Evolutionary conservation across 2,113 vertebrate genomes (phyloP).

Genomic region (Asarcornis scutulata): DNA sequence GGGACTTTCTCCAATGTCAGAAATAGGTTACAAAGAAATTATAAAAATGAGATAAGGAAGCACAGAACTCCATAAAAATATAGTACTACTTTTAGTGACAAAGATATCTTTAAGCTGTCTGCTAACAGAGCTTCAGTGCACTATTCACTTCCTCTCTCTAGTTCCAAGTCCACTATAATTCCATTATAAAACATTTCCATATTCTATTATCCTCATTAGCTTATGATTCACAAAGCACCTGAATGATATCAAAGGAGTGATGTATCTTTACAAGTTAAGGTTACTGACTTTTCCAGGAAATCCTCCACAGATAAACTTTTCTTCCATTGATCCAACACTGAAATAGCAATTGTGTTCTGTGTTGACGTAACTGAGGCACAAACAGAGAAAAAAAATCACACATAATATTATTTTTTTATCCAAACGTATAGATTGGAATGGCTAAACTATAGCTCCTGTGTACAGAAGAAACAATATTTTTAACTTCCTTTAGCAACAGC

Average conservation of each 20-base stretch:
- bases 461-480: not conserved
- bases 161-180: no score
- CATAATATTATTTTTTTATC: not conserved
- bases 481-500: not conserved
- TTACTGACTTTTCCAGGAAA: conserved; percentile 79
- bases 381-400: not conserved
- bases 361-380: conserved; percentile 47
- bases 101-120: not conserved
- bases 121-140: not conserved
- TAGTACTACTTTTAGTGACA: not conserved
- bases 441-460: not conserved
- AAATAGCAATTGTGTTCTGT: conserved; percentile 7
- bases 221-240: not conserved
- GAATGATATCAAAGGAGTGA: not conserved
- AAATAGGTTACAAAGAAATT: not conserved
- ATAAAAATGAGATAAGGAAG: not conserved
- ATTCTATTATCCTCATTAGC: not conserved
- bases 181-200: not conserved
- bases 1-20: not conserved
- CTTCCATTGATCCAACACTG: conserved; percentile 69
- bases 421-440: not conserved
- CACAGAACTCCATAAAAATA: not conserved
- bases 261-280: not conserved
- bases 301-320: conserved; percentile 56
- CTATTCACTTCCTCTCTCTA: not conserved